phyloP scores from a whole-genome alignment of 2,888 invertebrate genomes.

The Emesis furor region DNA sequence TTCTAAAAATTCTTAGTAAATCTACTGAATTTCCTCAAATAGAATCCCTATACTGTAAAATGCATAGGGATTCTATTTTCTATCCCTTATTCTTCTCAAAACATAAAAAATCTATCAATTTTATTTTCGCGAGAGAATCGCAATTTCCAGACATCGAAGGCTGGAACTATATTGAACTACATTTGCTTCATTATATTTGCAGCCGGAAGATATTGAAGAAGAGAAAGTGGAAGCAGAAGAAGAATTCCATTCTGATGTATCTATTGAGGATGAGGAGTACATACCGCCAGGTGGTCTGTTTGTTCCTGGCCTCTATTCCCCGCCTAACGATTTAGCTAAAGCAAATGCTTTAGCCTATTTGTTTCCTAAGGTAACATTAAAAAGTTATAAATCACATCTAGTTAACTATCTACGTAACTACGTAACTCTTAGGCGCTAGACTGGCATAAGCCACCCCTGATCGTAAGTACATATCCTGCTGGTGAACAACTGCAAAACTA shows the following conservation, averaged over 20 bases:
- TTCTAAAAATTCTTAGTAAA: no score
- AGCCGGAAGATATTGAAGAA: constrained; percentile 74
- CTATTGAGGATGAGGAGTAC: constrained; percentile 86
- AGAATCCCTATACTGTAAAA: no score
- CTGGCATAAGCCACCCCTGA: not conserved
- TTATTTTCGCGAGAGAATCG: no score
- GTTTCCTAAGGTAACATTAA: constrained; percentile 84
- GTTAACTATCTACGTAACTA: no score
- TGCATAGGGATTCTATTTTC: no score
- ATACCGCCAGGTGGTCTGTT: constrained; percentile 88
- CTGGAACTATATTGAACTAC: no score
- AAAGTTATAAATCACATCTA: no score
- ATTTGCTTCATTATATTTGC: not conserved
- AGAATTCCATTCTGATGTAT: constrained; percentile 85
- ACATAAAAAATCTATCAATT: no score
- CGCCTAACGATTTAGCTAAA: constrained; percentile 86
- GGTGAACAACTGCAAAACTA: no score
- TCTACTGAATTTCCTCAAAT: no score
- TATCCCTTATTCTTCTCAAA: no score
- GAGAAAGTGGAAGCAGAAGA: constrained; percentile 81
- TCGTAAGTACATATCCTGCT: not conserved
- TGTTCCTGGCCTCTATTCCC: constrained; percentile 87
- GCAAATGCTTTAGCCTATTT: constrained; percentile 85
- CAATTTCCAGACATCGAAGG: no score
- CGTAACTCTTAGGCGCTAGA: not conserved